Evolutionary conservation across 2,797 vertebrate genomes (phyloP).

Genomic region (Poecilia velifera): DNA sequence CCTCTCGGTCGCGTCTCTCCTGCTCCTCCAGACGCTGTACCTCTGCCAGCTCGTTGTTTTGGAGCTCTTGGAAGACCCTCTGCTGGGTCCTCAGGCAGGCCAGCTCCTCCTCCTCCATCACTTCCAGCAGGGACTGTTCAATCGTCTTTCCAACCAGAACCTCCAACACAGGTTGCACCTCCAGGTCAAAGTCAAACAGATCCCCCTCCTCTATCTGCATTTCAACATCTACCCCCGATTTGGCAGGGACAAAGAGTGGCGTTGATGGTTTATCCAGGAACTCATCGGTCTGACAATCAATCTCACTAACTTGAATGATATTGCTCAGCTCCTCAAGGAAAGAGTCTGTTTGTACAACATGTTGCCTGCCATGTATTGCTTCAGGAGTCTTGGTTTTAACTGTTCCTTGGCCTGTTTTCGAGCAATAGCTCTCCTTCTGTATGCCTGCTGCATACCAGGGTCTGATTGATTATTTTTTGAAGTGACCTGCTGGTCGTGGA

Average conservation of each 20-base stretch:
- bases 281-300: constrained; percentile 91
- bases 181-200: constrained; percentile 93
- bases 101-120: constrained; percentile 95
- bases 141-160: constrained; percentile 92
- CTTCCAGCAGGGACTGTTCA: constrained; percentile 91
- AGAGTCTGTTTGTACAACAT: constrained; percentile 91
- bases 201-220: constrained; percentile 95
- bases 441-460: constrained; percentile 74
- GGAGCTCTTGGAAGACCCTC: constrained; percentile 80
- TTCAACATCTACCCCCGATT: constrained; percentile 88
- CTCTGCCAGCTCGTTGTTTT: constrained; percentile 87
- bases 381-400: constrained; percentile 77
- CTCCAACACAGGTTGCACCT: constrained; percentile 90
- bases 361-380: constrained; percentile 83
- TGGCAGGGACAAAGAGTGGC: constrained; percentile 91
- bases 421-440: constrained; percentile 72
- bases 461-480: constrained; percentile 69
- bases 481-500: constrained; percentile 75
- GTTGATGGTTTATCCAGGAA: constrained; percentile 90
- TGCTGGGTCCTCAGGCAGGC: constrained; percentile 82
- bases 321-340: constrained; percentile 93
- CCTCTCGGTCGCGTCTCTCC: constrained; percentile 85
- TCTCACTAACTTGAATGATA: constrained; percentile 75
- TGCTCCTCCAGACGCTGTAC: constrained; percentile 90
- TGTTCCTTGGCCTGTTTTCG: constrained; percentile 74